Percentiles rank a stretch among this genome's conserved stretches.
Evolutionary conservation across 2,888 invertebrate species (phyloP).

Genomic region (Linnaemya vulpina): DNA sequence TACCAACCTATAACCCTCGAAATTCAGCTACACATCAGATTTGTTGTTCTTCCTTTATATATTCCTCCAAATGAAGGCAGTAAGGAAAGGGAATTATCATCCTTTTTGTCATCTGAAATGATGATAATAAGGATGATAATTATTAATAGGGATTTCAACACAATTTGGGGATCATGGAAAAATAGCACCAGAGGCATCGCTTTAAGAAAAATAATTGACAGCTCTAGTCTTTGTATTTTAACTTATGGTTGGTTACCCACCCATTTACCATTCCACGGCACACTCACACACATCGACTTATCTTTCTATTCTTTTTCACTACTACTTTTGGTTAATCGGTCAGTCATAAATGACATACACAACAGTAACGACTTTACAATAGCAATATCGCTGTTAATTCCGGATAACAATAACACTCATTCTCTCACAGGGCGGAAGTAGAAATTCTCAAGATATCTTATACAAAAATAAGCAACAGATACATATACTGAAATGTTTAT

Average conservation of each 20-base stretch:
- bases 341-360: constrained; percentile 7
- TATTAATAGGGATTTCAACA: constrained; percentile 20
- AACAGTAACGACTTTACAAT: constrained; percentile 25
- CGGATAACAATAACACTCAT: neutral
- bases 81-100: constrained; percentile 5
- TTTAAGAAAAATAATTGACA: constrained; percentile 20
- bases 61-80: neutral
- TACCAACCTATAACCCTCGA: neutral
- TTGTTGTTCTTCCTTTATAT: no score
- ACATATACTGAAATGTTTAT: constrained; percentile 4
- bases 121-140: no score
- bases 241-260: constrained; percentile 14
- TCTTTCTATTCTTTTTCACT: neutral
- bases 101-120: constrained; percentile 12
- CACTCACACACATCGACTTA: constrained; percentile 26
- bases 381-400: neutral
- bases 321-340: neutral
- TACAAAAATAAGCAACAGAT: constrained; percentile 18
- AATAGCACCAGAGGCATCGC: constrained; percentile 19
- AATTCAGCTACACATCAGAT: neutral
- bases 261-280: constrained; percentile 10
- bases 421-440: neutral
- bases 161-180: constrained; percentile 8
- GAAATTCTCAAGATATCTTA: constrained; percentile 16
- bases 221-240: constrained; percentile 10